A percentile compares a stretch with the other conserved stretches of the same genome.
Evolutionary conservation across 1,140 invertebrate genomes (phyloP).

Genomic region (Mercenaria mercenaria): DNA sequence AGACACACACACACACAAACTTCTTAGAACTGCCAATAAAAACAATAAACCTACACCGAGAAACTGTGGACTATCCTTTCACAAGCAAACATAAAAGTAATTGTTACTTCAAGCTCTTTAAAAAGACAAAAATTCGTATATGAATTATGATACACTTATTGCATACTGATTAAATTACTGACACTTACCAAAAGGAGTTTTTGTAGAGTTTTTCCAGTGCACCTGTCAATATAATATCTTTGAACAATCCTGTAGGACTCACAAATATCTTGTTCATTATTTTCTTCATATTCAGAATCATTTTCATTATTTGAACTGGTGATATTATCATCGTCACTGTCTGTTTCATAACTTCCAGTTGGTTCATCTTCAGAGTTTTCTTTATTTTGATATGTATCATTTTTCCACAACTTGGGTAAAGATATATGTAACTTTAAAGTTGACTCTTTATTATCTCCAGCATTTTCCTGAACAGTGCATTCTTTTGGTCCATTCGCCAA

Average conservation of each 20-base stretch:
- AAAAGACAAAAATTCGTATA: no score
- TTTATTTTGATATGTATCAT: not conserved
- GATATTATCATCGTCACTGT: not conserved
- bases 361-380: not conserved
- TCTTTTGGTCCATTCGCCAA: no score
- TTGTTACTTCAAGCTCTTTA: no score
- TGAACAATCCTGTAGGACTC: not conserved
- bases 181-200: slow-evolving; percentile 22
- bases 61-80: no score
- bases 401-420: not conserved
- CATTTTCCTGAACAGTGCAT: no score
- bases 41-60: no score
- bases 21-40: no score
- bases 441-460: no score
- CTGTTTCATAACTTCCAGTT: not conserved
- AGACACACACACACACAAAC: no score
- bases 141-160: no score
- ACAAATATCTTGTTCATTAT: not conserved
- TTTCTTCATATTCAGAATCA: not conserved
- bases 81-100: no score
- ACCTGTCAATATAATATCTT: not conserved
- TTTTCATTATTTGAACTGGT: not conserved
- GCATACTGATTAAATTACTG: no score
- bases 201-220: not conserved
- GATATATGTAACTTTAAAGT: not conserved